Conservation (phyloP, 1,140 invertebrate species). For the Chelonus insularis region DNA sequence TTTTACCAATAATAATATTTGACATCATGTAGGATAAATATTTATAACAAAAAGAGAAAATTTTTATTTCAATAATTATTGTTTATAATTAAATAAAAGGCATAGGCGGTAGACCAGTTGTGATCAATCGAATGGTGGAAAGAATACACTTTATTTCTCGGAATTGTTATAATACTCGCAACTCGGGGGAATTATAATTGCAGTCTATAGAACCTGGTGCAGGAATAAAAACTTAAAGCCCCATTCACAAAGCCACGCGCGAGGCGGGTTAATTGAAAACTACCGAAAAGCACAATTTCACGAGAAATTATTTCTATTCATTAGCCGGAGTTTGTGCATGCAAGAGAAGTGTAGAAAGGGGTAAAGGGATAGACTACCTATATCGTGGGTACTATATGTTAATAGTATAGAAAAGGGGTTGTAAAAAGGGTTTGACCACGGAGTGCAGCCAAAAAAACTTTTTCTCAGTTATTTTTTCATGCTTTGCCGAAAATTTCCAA, state of each 20-base stretch:
- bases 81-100: too few species aligned
- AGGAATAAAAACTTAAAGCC: conserved; percentile 46
- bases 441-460: conserved; percentile 45
- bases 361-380: conserved; percentile 24
- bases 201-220: conserved; percentile 30
- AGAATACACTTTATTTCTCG: too few species aligned
- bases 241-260: conserved; percentile 36
- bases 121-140: too few species aligned
- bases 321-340: conserved; percentile 40
- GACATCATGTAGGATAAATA: too few species aligned
- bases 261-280: conserved; percentile 57
- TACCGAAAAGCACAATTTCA: conserved; percentile 60
- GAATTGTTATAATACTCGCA: too few species aligned
- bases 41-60: too few species aligned
- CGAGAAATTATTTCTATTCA: conserved; percentile 61
- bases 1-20: too few species aligned
- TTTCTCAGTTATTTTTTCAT: conserved; percentile 37
- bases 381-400: conserved; percentile 7
- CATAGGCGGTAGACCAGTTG: too few species aligned
- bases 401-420: conserved; percentile 17
- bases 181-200: conserved; percentile 31
- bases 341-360: neutral
- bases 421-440: conserved; percentile 14
- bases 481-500: too few species aligned
- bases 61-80: too few species aligned